Base-by-base conservation (phyloP, 1,140 invertebrate species). In the Pissodes strobi region DNA sequence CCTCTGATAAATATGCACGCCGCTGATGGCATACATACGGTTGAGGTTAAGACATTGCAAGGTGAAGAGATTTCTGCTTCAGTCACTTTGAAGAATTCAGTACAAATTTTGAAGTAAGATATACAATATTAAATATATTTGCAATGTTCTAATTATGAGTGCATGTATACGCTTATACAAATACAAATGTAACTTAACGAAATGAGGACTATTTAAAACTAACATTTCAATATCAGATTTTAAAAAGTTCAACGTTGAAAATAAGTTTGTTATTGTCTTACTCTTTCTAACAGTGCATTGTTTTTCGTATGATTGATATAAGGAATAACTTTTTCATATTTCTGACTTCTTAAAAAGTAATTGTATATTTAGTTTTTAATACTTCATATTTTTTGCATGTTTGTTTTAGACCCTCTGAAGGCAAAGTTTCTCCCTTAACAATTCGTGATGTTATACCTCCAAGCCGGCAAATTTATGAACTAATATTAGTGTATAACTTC, bases 401-500 rank as follows among this genome's bases (percentile, higher is more conserved):
- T 41, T 38, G 74, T 81, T 77, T 38, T 77, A 92, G 91, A 76
- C 93, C 94, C 1, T 81, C 77, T 19, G 93, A 96, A 64, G 81
- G 85, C 10, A 94, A 93, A 80, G 83, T 97, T 15, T 76, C 82
- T 34, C 88, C 92, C 13, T 77, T 97, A 51, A 86, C 85, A 8
- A 80, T 77, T 0, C 84, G 95, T 48, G 95, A 99, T 79, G 79
- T 92, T 1, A 89, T 98, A 45, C 93, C 93, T 39, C 88, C 90
- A 2, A 85, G 86, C 6, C 80, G 93, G 53, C 93, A 94, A 80
- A 93, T 97, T 59, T 97, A 96, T 79, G 91, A 95, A 76, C 80
- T 96, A 30, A 80, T 92, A 56, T 82, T 97, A 61, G 90, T 89
- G 0, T 98, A 97, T 78, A 88, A 85, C 72, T 91, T 98, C 76